Evolutionary conservation across 37 sponge, comb jelly and placozoan species (phyloP).

Genomic region (Crambe crambe): DNA sequence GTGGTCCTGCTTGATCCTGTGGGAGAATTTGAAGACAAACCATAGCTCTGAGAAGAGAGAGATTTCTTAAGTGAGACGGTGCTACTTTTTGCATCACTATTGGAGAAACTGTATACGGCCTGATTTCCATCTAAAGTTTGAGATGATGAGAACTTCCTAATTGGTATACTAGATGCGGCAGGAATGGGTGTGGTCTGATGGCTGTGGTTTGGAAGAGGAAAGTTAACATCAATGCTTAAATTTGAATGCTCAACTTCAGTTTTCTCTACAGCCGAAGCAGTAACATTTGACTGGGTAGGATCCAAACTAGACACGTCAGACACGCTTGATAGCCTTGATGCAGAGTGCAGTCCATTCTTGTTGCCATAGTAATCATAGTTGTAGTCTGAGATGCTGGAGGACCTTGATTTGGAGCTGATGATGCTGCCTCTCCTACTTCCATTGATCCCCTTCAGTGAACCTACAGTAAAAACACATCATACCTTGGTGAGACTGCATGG

Average conservation of each 20-base stretch:
- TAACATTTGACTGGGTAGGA: no score
- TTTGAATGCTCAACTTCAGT: not conserved
- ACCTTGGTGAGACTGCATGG: not conserved
- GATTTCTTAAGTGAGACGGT: no score
- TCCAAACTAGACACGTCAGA: not conserved
- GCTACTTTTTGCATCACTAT: no score
- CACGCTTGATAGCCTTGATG: not conserved
- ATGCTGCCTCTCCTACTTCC: not conserved
- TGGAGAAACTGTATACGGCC: not conserved
- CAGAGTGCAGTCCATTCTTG: not conserved
- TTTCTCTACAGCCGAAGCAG: no score
- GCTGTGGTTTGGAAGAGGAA: not conserved
- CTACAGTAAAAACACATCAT: not conserved
- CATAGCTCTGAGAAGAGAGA: not conserved
- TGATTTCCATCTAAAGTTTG: not conserved
- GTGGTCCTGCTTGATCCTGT: not conserved
- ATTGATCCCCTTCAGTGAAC: not conserved
- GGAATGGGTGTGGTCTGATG: not conserved
- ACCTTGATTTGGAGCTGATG: not conserved
- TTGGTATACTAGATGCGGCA: not conserved
- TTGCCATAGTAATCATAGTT: not conserved
- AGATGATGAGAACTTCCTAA: not conserved
- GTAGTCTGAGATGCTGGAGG: not conserved
- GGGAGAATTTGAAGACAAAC: not conserved
- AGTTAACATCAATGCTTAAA: not conserved